Evolutionary conservation across 1,140 invertebrate genomes (phyloP).

Genomic region (Hermetia illucens): DNA sequence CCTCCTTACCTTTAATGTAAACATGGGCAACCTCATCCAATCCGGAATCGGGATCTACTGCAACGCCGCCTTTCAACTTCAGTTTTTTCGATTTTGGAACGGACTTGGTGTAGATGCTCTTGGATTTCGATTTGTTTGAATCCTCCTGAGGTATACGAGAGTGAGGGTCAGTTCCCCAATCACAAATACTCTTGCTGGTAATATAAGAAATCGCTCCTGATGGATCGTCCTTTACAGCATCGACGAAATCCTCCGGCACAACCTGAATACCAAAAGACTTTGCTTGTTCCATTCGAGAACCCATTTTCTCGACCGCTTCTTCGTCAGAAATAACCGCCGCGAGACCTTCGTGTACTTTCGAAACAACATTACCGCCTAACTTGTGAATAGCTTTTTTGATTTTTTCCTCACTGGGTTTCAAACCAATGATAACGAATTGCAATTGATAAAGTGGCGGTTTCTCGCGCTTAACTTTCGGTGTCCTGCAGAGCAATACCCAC

Average conservation of each 20-base stretch:
- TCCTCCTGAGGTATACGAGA: slow-evolving; percentile 40
- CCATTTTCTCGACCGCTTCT: slow-evolving; percentile 53
- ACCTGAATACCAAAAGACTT: slow-evolving; percentile 61
- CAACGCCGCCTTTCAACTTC: slow-evolving; percentile 72
- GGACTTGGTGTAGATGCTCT: slow-evolving; percentile 51
- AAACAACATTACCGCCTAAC: slow-evolving; percentile 59
- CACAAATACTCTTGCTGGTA: slow-evolving; percentile 55
- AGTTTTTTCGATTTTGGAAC: slow-evolving; percentile 53
- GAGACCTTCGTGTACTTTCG: slow-evolving; percentile 46
- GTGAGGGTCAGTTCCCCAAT: slow-evolving; percentile 64
- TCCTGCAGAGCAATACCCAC: slow-evolving; percentile 17
- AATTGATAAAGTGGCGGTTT: slow-evolving; percentile 60
- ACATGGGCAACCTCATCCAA: slow-evolving; percentile 72
- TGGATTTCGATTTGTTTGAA: slow-evolving; percentile 41
- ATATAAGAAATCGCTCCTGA: slow-evolving; percentile 45
- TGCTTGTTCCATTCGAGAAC: slow-evolving; percentile 46
- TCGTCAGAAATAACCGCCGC: slow-evolving; percentile 64
- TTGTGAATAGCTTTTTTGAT: slow-evolving; percentile 53
- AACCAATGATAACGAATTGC: slow-evolving; percentile 60
- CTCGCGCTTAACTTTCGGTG: slow-evolving; percentile 41
- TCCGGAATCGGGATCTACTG: slow-evolving; percentile 80
- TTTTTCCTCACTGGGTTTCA: slow-evolving; percentile 40
- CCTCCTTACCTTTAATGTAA: slow-evolving; percentile 43
- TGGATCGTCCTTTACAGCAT: slow-evolving; percentile 43
- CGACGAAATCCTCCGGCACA: slow-evolving; percentile 64